Base-by-base conservation (phyloP, 2,888 invertebrate species). In the Nezara viridula region DNA sequence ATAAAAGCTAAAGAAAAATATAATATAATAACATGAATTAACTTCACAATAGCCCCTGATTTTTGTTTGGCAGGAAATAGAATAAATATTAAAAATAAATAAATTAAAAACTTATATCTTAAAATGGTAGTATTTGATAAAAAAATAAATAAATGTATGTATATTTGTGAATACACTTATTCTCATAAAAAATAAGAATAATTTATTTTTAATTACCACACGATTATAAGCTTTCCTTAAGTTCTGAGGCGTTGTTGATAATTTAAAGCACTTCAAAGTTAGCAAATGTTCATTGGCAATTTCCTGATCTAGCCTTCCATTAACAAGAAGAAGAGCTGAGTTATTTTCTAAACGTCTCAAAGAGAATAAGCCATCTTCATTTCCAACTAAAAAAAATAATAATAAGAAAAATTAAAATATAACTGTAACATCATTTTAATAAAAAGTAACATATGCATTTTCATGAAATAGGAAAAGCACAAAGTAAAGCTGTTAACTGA, bases 261-360 rank as follows among this genome's bases (percentile, higher is more conserved):
- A 91, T 91, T 96, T 96, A 91, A 95, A 95, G 91, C 96, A 96
- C 92, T 96, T 96, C 0, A 97, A 92, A 0, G 96, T 96, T 1
- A 96, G 91, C 49, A 95, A 92, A 90, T 95, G 94, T 40, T 93
- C 93, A 0, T 95, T 94, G 0, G 94, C 91, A 0, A 92, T 91
- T 92, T 97, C 97, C 55, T 96, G 93, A 92, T 97, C 96, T 0
- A 97, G 92, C 77, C 95, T 93, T 10, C 94, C 94, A 0, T 94
- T 94, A 0, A 95, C 94, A 89, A 93, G 94, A 19, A 97, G 93
- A 0, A 95, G 92, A 0, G 95, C 96, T 89, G 94, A 93, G 92
- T 95, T 96, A 87, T 96, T 94, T 9, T 94, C 94, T 0, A 95
- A 94, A 7, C 96, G 93, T 91, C 95, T 94, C 0, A 97, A 93